These are phyloP conservation scores for Thinocorus orbignyianus DNA, from an alignment of 2,113 vertebrate species.

Conservation along the genomic window DNA sequence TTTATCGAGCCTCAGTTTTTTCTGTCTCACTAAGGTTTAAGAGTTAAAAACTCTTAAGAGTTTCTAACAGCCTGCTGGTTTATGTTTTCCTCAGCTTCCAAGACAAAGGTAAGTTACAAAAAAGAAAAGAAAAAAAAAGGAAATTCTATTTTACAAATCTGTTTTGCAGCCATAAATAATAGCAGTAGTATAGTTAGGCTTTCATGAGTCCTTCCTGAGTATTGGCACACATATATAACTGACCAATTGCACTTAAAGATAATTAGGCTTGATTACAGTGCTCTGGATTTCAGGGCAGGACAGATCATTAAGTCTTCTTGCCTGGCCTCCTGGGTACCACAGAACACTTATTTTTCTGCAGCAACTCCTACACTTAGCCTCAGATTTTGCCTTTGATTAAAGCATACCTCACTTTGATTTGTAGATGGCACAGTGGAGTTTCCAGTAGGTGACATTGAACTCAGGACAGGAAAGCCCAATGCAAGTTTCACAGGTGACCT, in stretches of 20 bases:
- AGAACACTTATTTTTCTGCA: neutral
- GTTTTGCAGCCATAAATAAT: neutral
- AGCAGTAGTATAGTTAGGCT: neutral
- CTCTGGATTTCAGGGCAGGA: neutral
- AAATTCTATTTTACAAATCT: constrained; percentile 37
- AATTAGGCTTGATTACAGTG: neutral
- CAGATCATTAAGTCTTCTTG: neutral
- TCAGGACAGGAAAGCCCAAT: neutral
- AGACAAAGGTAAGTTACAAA: constrained; percentile 55
- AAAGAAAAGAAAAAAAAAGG: neutral
- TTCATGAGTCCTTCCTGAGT: neutral
- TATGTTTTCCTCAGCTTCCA: constrained; percentile 66
- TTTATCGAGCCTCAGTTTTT: constrained; percentile 64
- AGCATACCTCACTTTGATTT: neutral
- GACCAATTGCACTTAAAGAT: neutral
- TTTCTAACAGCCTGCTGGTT: constrained; percentile 62
- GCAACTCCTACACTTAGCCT: neutral
- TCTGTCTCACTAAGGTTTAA: constrained; percentile 64
- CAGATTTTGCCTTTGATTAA: neutral
- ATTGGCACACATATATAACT: neutral
- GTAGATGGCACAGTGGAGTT: neutral
- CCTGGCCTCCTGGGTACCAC: neutral
- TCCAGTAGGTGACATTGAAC: neutral
- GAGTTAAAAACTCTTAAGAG: constrained; percentile 61
- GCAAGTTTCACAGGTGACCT: neutral